These are phyloP conservation scores for Cottus gobio DNA, from an alignment of 2,113 vertebrate species.

Conservation along the genomic window DNA sequence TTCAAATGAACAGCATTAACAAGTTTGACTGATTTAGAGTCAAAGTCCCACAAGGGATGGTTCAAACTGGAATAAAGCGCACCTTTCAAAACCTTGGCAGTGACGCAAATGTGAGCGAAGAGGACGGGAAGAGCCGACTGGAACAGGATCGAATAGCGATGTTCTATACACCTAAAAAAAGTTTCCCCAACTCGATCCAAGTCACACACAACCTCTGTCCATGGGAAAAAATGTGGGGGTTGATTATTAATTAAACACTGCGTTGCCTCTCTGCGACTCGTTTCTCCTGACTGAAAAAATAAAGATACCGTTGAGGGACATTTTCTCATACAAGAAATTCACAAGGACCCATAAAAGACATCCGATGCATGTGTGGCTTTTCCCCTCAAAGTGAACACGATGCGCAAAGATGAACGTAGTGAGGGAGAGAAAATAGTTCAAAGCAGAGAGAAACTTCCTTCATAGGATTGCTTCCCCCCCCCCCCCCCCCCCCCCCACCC, in stretches of 20 bases:
- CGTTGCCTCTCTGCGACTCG: constrained; percentile 11
- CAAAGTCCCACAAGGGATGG: constrained; percentile 23
- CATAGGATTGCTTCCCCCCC: constrained; percentile 32
- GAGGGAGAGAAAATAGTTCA: constrained; percentile 42
- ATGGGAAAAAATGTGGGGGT: not conserved
- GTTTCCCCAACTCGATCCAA: not conserved
- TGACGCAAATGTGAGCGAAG: constrained; percentile 37
- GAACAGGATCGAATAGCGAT: too few species aligned
- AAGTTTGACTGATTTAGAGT: constrained; percentile 3
- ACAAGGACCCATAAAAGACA: not conserved
- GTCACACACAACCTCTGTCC: not conserved
- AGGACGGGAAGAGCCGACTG: constrained; percentile 13
- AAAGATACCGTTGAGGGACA: not conserved
- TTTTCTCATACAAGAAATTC: constrained; percentile 12
- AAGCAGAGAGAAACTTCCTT: constrained; percentile 53
- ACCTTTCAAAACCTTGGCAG: constrained; percentile 32
- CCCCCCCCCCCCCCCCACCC: too few species aligned
- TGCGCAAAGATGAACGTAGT: constrained; percentile 29
- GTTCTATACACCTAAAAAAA: not conserved
- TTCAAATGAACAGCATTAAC: not conserved
- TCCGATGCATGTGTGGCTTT: not conserved
- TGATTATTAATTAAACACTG: not conserved
- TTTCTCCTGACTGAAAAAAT: not conserved
- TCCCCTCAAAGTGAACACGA: constrained; percentile 7
- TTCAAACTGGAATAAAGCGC: constrained; percentile 42